phyloP scores from a whole-genome alignment of 2,888 invertebrate species.

The Nycteola revayana region DNA sequence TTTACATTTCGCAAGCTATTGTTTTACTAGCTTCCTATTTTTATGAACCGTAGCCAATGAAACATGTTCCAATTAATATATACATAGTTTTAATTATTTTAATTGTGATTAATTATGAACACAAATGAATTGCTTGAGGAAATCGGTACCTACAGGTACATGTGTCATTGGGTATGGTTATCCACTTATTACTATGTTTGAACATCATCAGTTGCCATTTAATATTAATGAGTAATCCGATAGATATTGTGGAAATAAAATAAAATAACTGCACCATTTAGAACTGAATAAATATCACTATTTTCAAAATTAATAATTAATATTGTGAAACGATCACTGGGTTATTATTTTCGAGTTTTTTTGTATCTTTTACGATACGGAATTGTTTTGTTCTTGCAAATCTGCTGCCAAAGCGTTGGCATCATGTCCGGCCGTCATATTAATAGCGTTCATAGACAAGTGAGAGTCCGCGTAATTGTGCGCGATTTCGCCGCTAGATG shows the following conservation, averaged over 20 bases:
- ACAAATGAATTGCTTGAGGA: neutral
- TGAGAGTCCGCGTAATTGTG: constrained; percentile 76
- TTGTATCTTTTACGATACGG: constrained; percentile 58
- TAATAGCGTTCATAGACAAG: constrained; percentile 73
- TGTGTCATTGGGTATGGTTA: constrained; percentile 51
- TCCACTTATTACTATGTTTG: constrained; percentile 69
- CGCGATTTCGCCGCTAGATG: constrained; percentile 73
- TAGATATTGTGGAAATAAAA: constrained; percentile 32
- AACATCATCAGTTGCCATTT: constrained; percentile 79
- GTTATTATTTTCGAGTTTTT: constrained; percentile 30
- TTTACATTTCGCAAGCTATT: constrained; percentile 48
- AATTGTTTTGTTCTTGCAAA: constrained; percentile 63
- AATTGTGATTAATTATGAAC: constrained; percentile 20
- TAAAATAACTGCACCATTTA: constrained; percentile 47
- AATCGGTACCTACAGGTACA: constrained; percentile 29
- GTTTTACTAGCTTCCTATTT: constrained; percentile 50
- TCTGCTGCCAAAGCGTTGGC: constrained; percentile 67
- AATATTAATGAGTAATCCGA: constrained; percentile 28
- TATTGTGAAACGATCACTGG: constrained; percentile 20
- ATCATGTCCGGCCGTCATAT: constrained; percentile 80
- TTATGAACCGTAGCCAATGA: constrained; percentile 55
- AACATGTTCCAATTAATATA: constrained; percentile 35
- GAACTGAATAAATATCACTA: constrained; percentile 49
- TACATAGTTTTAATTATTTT: neutral
- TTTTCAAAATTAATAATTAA: constrained; percentile 23